These are phyloP conservation scores for Margarornis squamiger DNA, from an alignment of 2,797 vertebrate genomes.

Conservation along the genomic window DNA sequence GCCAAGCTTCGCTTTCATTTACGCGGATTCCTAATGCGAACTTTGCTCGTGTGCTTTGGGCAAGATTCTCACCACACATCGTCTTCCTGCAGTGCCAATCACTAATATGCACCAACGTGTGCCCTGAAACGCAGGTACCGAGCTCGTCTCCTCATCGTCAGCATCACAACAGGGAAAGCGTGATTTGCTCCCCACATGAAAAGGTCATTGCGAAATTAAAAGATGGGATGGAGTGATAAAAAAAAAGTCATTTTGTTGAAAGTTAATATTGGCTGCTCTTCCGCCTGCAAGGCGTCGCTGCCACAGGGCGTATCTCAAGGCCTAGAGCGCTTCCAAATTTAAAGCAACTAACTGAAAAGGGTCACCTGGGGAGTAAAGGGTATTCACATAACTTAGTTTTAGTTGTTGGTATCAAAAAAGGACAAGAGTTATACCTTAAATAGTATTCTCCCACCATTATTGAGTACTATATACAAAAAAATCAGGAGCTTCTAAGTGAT, in stretches of 20 bases:
- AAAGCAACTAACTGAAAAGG: neutral
- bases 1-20: neutral
- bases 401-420: neutral
- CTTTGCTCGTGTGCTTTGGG: conserved; percentile 11
- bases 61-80: neutral
- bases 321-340: neutral
- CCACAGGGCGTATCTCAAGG: neutral
- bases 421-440: neutral
- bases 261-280: neutral
- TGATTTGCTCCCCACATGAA: neutral
- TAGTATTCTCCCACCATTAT: neutral
- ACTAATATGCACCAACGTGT: neutral
- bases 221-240: neutral
- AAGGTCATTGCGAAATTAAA: conserved; percentile 1
- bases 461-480: neutral
- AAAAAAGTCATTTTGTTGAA: neutral
- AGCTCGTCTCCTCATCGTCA: neutral
- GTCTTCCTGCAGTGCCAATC: neutral
- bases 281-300: neutral
- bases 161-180: neutral
- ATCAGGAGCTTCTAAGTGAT: fast-evolving
- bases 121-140: neutral
- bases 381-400: neutral
- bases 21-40: neutral
- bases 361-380: neutral